Percentiles rank a stretch among this genome's conserved stretches.
phyloP scores from a whole-genome alignment of 2,797 vertebrate species.

The Phoebastria nigripes region DNA sequence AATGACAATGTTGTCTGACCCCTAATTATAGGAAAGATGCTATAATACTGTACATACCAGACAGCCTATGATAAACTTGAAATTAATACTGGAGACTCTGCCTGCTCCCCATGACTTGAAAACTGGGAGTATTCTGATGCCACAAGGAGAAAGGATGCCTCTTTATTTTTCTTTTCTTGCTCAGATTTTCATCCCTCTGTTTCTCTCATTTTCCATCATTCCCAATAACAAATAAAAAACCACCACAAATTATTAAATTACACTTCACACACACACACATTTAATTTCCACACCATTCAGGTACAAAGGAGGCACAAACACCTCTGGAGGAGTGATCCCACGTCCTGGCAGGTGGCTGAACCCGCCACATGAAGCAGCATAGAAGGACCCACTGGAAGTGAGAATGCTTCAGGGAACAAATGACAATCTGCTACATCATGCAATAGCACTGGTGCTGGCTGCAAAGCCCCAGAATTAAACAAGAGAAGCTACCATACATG shows the following conservation, averaged over 20 bases:
- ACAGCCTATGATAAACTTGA: not conserved
- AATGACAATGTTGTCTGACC: not conserved
- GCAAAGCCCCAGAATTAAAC: not conserved
- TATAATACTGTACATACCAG: not conserved
- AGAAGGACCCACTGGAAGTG: not conserved
- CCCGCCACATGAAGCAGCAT: not conserved
- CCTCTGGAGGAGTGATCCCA: not conserved
- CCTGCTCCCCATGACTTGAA: not conserved
- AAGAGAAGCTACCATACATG: not conserved
- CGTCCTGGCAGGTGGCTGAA: not conserved
- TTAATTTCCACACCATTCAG: not conserved
- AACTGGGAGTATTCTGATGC: not conserved
- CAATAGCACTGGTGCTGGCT: not conserved
- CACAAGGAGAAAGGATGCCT: not conserved
- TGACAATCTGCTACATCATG: fast-evolving
- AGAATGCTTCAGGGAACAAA: not conserved
- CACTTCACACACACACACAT: not conserved
- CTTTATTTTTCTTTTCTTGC: not conserved
- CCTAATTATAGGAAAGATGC: conserved; percentile 33
- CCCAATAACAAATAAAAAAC: not conserved
- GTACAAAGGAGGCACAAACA: not conserved
- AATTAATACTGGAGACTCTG: not conserved
- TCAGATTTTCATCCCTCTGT: not conserved
- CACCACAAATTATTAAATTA: not conserved
- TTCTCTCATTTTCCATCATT: not conserved